Percentiles rank a stretch among this genome's conserved stretches.
Conservation (phyloP, 2,888 invertebrate genomes). For the Listrodromus nycthemerus region DNA sequence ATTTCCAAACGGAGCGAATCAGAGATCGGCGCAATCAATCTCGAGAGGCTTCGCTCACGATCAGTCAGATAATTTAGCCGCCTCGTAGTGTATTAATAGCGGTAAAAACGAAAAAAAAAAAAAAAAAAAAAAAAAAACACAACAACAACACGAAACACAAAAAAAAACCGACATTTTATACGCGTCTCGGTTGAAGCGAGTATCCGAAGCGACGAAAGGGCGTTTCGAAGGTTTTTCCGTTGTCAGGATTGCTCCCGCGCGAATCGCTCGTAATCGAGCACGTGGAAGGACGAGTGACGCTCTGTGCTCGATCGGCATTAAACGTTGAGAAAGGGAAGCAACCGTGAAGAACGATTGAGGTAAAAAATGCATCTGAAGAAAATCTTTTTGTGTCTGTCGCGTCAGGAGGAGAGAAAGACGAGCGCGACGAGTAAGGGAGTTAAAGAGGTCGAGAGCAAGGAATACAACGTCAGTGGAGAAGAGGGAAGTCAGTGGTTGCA, state of each 20-base stretch:
- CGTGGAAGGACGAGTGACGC: conserved; percentile 3
- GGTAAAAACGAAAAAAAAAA: neutral
- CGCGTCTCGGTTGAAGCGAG: neutral
- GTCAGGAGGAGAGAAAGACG: conserved; percentile 54
- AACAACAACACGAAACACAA: no score
- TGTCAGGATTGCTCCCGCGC: neutral
- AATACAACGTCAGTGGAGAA: conserved; percentile 69
- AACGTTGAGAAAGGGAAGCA: conserved; percentile 2
- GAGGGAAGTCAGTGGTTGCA: conserved; percentile 74
- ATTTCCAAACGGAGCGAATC: neutral
- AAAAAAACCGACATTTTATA: neutral
- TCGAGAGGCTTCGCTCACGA: conserved; percentile 2
- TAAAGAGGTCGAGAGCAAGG: conserved; percentile 70
- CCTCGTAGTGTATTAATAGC: conserved; percentile 13
- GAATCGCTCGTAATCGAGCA: neutral
- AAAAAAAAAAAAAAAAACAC: no score
- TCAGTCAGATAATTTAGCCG: conserved; percentile 12
- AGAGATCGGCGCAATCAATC: neutral
- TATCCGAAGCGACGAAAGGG: neutral
- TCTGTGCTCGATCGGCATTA: neutral
- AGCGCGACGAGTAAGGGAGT: conserved; percentile 60
- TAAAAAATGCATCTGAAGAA: conserved; percentile 64
- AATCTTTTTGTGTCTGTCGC: conserved; percentile 62
- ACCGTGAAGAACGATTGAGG: neutral
- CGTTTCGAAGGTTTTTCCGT: neutral